These are phyloP conservation scores for Oryzaephilus surinamensis DNA, from an alignment of 1,140 invertebrate genomes.

Conservation along the genomic window DNA sequence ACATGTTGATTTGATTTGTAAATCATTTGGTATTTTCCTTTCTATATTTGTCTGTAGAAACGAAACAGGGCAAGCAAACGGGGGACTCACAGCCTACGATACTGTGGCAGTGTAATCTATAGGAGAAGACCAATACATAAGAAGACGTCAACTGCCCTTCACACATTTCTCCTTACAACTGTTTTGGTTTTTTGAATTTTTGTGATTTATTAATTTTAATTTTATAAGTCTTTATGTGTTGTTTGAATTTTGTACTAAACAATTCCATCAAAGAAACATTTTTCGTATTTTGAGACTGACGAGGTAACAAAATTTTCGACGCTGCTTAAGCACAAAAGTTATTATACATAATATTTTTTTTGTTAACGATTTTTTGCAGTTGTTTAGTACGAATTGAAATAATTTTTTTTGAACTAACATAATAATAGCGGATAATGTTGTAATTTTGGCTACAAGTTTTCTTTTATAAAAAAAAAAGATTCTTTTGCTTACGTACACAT, in stretches of 20 bases:
- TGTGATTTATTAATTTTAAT: slow-evolving; percentile 7
- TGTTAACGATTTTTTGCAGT: not conserved
- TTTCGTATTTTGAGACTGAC: not conserved
- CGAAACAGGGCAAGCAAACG: slow-evolving; percentile 64
- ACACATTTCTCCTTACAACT: slow-evolving; percentile 6
- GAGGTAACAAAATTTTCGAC: not conserved
- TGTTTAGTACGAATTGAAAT: not conserved
- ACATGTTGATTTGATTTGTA: slow-evolving; percentile 1
- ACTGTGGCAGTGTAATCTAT: slow-evolving; percentile 94
- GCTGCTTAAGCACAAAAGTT: not conserved
- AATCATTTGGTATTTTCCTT: slow-evolving; percentile 4
- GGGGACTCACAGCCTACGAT: slow-evolving; percentile 92
- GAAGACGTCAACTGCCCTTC: slow-evolving; percentile 1
- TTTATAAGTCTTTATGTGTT: too few relatives aligned
- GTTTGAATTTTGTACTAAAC: too few relatives aligned
- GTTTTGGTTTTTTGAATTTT: not conserved
- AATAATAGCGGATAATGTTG: not conserved
- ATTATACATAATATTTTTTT: not conserved
- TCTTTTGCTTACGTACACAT: slow-evolving; percentile 29
- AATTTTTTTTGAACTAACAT: not conserved
- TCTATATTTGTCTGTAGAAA: slow-evolving; percentile 60
- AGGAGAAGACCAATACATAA: slow-evolving; percentile 36
- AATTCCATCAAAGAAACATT: too few relatives aligned
- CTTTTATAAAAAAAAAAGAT: slow-evolving; percentile 17
- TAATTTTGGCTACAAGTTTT: not conserved